Percentiles rank a stretch among this genome's conserved stretches.
Evolutionary conservation across 2,888 invertebrate species (phyloP).

Genomic region (Helleia helle): DNA sequence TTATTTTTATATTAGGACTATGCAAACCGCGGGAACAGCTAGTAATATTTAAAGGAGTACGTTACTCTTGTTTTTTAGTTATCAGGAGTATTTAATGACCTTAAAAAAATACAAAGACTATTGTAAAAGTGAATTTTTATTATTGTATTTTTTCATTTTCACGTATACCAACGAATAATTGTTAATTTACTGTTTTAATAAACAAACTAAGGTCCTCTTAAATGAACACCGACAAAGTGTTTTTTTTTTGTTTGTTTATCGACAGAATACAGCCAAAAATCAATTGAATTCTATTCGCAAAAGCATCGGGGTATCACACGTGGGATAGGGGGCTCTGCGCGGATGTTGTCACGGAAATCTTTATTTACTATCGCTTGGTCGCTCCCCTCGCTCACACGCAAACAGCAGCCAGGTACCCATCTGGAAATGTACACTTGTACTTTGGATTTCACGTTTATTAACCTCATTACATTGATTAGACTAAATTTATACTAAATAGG

Average conservation of each 20-base stretch:
- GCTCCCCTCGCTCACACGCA: constrained; percentile 61
- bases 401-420: constrained; percentile 18
- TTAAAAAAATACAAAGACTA: too few species aligned
- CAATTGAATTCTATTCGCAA: neutral
- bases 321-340: constrained; percentile 50
- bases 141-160: neutral
- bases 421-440: constrained; percentile 24
- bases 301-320: constrained; percentile 25
- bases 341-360: constrained; percentile 68
- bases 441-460: constrained; percentile 8
- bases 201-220: neutral
- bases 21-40: too few species aligned
- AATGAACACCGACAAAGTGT: neutral
- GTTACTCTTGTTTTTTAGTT: too few species aligned
- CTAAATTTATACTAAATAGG: too few species aligned
- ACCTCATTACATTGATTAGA: constrained; percentile 16
- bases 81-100: too few species aligned
- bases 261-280: neutral
- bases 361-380: constrained; percentile 57
- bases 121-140: too few species aligned
- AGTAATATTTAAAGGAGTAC: too few species aligned
- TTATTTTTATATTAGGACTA: too few species aligned
- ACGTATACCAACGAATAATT: too few species aligned
- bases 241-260: too few species aligned
- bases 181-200: neutral